Percentiles rank a stretch among this genome's conserved stretches.
These are phyloP conservation scores for Machaerirhynchus nigripectus DNA, from an alignment of 2,113 vertebrate genomes.

Conservation along the genomic window DNA sequence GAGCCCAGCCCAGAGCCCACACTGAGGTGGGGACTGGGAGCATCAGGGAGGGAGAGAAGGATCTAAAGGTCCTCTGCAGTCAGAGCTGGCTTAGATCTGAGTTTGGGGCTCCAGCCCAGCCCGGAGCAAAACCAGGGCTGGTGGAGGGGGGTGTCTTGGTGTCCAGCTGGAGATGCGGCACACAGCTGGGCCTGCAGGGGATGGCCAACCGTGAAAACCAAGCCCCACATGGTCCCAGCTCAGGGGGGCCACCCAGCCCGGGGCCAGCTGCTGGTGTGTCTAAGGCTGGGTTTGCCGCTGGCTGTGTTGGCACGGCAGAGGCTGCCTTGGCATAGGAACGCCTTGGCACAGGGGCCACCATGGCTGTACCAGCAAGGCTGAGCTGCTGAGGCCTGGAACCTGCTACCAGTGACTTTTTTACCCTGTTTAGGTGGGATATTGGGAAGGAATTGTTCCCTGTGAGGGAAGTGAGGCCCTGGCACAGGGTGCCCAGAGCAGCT, in stretches of 20 bases:
- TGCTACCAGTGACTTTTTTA: background rate
- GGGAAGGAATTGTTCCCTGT: accelerated
- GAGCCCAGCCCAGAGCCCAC: background rate
- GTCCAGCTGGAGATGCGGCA: background rate
- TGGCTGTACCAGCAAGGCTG: background rate
- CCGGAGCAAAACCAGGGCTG: background rate
- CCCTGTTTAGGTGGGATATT: background rate
- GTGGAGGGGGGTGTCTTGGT: background rate
- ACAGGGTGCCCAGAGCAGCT: background rate
- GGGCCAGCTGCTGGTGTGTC: background rate
- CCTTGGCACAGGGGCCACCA: background rate
- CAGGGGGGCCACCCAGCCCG: background rate
- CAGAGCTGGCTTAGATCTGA: background rate
- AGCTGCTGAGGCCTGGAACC: background rate
- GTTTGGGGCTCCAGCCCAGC: background rate
- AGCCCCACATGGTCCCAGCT: background rate
- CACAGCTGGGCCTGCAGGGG: background rate
- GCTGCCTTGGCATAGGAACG: background rate
- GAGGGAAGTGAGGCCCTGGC: accelerated
- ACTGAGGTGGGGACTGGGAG: accelerated
- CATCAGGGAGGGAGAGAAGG: background rate
- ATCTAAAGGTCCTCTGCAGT: background rate
- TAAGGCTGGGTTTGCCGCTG: background rate
- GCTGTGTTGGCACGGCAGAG: background rate
- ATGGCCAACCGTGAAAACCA: background rate